These are phyloP conservation scores for Aplysia californica DNA, from an alignment of 1,140 invertebrate genomes.

Conservation along the genomic window DNA sequence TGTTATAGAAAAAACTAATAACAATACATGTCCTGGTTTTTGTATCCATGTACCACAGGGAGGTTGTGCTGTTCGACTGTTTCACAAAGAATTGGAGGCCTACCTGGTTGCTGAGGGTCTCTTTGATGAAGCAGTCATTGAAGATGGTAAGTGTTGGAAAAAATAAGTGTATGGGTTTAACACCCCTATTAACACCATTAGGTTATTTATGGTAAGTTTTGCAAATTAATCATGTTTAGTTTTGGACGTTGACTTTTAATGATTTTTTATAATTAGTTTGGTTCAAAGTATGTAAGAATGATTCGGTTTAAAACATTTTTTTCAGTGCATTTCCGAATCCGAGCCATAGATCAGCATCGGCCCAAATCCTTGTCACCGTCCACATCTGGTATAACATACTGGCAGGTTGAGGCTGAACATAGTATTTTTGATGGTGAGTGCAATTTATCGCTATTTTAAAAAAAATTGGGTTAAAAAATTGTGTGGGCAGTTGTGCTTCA, in stretches of 20 bases:
- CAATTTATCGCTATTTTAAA: too few relatives aligned
- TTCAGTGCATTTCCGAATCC: slow-evolving; percentile 66
- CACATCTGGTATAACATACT: slow-evolving; percentile 66
- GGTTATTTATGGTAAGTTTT: too few relatives aligned
- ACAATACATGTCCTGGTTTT: too few relatives aligned
- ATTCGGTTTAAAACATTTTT: slow-evolving; percentile 30
- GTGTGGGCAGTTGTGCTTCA: too few relatives aligned
- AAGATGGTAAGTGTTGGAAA: slow-evolving; percentile 68
- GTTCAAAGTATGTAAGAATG: too few relatives aligned
- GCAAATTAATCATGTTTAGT: too few relatives aligned
- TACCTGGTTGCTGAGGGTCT: slow-evolving; percentile 67
- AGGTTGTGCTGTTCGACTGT: slow-evolving; percentile 63
- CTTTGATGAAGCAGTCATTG: slow-evolving; percentile 66
- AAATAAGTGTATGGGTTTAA: too few relatives aligned
- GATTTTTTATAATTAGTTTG: too few relatives aligned
- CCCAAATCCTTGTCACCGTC: slow-evolving; percentile 64
- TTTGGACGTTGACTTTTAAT: too few relatives aligned
- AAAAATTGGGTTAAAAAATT: too few relatives aligned
- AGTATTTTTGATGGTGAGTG: slow-evolving; percentile 63
- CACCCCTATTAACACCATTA: too few relatives aligned
- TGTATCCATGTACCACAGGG: slow-evolving; percentile 42
- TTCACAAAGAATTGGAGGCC: slow-evolving; percentile 68
- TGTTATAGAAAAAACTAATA: too few relatives aligned
- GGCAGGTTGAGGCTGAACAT: slow-evolving; percentile 67
- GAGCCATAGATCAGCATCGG: slow-evolving; percentile 64